Evolutionary conservation across 2,888 invertebrate genomes (phyloP).

Genomic region (Pseudoips prasinana): DNA sequence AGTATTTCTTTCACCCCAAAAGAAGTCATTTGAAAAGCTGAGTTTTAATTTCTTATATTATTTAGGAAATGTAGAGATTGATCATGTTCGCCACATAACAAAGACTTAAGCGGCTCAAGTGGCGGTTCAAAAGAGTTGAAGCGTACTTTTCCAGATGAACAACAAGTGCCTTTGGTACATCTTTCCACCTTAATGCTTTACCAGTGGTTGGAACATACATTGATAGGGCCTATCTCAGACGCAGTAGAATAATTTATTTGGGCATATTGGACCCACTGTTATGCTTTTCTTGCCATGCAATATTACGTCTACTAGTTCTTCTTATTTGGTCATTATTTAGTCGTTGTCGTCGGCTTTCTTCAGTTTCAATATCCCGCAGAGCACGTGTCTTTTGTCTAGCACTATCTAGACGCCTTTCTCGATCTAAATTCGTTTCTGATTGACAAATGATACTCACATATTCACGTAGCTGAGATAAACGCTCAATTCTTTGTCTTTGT

Average conservation of each 20-base stretch:
- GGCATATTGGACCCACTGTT: no score
- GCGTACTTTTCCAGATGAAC: conserved; percentile 3
- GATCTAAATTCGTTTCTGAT: no score
- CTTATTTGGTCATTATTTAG: no score
- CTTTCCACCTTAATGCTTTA: conserved; percentile 4
- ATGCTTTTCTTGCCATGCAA: conserved; percentile 2
- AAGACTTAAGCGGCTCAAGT: conserved; percentile 4
- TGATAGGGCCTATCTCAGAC: conserved; percentile 5
- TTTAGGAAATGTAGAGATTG: conserved; percentile 6
- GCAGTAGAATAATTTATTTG: conserved; percentile 6
- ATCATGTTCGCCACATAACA: conserved; percentile 5
- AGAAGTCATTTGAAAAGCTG: no score
- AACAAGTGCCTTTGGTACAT: conserved; percentile 3
- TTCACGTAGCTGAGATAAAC: no score
- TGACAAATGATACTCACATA: no score
- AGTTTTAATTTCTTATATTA: conserved; percentile 6
- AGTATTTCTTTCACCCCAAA: conserved; percentile 7
- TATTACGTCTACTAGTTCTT: conserved; percentile 5
- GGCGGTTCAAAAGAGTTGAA: conserved; percentile 2
- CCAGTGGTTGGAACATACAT: conserved; percentile 1
- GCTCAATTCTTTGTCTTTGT: no score
- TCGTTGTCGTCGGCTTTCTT: conserved; percentile 3
- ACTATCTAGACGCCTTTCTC: no score
- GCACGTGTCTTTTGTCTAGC: no score
- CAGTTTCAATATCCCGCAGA: no score